phyloP scores from a whole-genome alignment of 35 echinoderm and acorn worm genomes.

The Eucidaris tribuloides region DNA sequence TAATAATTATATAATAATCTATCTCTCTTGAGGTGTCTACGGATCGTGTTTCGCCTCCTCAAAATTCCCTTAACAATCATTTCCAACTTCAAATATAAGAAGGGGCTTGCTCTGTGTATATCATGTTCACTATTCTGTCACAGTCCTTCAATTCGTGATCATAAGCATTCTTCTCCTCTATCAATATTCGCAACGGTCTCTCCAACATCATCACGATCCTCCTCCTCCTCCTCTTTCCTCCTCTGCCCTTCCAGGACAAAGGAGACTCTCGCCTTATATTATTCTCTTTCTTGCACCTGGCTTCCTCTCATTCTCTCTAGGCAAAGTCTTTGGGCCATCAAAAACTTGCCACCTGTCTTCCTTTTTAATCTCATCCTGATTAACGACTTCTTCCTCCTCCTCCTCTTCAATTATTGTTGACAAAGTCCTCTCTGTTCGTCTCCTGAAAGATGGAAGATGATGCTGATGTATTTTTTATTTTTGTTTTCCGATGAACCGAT shows the following conservation, averaged over 20 bases:
- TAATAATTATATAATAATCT: no score
- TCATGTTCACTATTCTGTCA: no score
- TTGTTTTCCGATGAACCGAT: not conserved
- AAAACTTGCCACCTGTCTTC: not conserved
- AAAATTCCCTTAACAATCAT: not conserved
- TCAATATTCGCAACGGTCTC: not conserved
- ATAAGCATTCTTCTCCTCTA: no score
- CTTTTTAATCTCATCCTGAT: constrained; percentile 3
- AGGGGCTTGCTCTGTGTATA: no score
- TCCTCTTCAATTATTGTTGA: constrained; percentile 8
- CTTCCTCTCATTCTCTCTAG: not conserved
- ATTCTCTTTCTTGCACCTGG: not conserved
- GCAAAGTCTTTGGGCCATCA: not conserved
- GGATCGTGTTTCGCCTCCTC: not conserved
- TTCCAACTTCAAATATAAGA: not conserved
- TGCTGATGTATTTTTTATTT: not conserved
- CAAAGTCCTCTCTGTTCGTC: not conserved
- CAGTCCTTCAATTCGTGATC: no score
- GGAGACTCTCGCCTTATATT: not conserved
- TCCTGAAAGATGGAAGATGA: no score
- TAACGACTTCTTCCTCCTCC: constrained; percentile 5
- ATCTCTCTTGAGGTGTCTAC: no score
- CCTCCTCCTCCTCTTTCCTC: not conserved
- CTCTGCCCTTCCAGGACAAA: not conserved
- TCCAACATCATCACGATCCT: no score